These are phyloP conservation scores for Epinephelus coioides DNA, from an alignment of 2,797 vertebrate species.

Conservation along the genomic window DNA sequence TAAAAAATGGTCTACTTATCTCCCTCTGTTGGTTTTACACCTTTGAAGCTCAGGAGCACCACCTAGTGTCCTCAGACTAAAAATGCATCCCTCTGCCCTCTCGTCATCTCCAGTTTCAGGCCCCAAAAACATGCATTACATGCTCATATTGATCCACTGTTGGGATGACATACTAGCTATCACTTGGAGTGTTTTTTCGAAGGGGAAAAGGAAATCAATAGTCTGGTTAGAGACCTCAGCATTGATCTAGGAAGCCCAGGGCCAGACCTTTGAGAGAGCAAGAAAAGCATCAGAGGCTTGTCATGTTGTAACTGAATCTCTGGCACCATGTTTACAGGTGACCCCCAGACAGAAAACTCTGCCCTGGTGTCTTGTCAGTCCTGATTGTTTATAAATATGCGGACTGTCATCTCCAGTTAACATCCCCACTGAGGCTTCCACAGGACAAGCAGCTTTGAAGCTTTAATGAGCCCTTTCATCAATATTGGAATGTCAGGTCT, in stretches of 20 bases:
- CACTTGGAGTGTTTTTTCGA: conserved; percentile 83
- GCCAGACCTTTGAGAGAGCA: conserved; percentile 68
- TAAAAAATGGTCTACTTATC: background rate
- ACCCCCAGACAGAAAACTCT: conserved; percentile 76
- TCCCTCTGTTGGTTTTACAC: background rate
- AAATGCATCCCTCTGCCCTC: conserved; percentile 37
- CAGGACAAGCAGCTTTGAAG: conserved; percentile 61
- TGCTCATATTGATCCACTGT: conserved; percentile 80
- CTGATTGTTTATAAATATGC: conserved; percentile 80
- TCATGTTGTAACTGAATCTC: conserved; percentile 75
- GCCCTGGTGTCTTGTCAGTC: conserved; percentile 66
- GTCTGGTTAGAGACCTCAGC: conserved; percentile 87
- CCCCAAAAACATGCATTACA: conserved; percentile 81
- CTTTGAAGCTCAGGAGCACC: conserved; percentile 72
- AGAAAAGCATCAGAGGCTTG: conserved; percentile 59
- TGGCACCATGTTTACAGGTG: conserved; percentile 78
- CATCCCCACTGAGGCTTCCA: conserved; percentile 61
- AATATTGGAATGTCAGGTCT: conserved; percentile 86
- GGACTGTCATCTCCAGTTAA: conserved; percentile 55
- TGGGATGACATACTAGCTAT: conserved; percentile 84
- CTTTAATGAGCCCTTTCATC: conserved; percentile 84
- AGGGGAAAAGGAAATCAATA: conserved; percentile 86
- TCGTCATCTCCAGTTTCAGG: conserved; percentile 70
- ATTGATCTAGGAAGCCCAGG: conserved; percentile 85
- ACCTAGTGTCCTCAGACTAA: conserved; percentile 71